Base-by-base conservation (phyloP, 2,797 vertebrate species). In the Phrynocephalus vlangalii region DNA sequence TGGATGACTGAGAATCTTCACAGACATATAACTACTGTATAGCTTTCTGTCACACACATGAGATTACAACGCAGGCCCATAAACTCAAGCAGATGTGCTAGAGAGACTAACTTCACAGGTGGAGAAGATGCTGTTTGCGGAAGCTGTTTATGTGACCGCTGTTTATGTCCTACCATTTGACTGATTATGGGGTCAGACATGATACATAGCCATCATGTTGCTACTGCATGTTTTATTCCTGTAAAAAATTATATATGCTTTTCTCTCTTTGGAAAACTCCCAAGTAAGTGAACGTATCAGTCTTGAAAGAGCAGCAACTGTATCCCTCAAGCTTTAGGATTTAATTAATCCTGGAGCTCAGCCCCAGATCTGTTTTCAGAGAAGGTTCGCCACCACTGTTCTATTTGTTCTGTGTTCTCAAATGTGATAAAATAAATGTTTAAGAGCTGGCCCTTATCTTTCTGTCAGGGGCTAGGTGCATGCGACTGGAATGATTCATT, bases 101-200 rank as follows among this genome's bases (percentile, higher is more conserved):
- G 73, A 76, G 8, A 26, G 38, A 3, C 44, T 13, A 24, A 48
- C 44, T 48, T 44, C 20, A 76, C 18, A 13, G 7, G 26, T n/a
- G 15, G 6, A 11, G 38, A 33, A 73, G 16, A 30, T 73, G 72
- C 33, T 15, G 30, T 78, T 89, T 76, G 63, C 30, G 20, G 50
- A 66, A 67, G 50, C 60, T 38, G 83, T 92, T 82, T 1, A 11
- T 76, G 77, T 66, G 2, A 33, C 33, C 33, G 28, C 71, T 63
- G 3, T 72, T 80, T 33, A 33, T 2, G 52, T 13, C 76, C 30
- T 28, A 33, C 82, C 16, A 7, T 85, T 75, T 77, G 33, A 50
- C 89, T 28, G 0, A 77, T 22, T 66, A 89, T 72, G 0, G 1
- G 71, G 91, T 66, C 84, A 85, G 56, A 76, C 70, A 11, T 86